Conservation (phyloP, 1,140 invertebrate species). For the Aphaenogaster ashmeadi region DNA sequence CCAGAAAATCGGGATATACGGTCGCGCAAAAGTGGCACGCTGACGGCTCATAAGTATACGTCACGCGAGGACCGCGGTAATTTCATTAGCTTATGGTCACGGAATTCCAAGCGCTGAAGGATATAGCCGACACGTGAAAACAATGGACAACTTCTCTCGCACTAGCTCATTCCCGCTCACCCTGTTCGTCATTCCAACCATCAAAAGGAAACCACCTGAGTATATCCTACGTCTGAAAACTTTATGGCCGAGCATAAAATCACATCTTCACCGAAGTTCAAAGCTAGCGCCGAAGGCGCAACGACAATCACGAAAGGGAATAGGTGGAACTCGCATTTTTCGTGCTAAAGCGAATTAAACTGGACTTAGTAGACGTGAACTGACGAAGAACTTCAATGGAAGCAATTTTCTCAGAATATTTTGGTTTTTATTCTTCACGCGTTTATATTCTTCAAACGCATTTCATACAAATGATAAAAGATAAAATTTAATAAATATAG, state of each 20-base stretch:
- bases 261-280: slow-evolving; percentile 1
- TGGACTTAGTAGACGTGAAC: background rate
- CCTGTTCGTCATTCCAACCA: slow-evolving; percentile 26
- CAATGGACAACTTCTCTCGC: slow-evolving; percentile 45
- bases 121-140: slow-evolving; percentile 48
- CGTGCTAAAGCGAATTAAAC: background rate
- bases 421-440: background rate
- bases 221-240: slow-evolving; percentile 43
- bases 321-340: background rate
- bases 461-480: background rate
- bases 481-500: background rate
- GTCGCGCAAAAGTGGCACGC: slow-evolving; percentile 10
- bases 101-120: slow-evolving; percentile 50
- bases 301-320: background rate
- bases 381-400: background rate
- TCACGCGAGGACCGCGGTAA: slow-evolving; percentile 56
- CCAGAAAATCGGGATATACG: slow-evolving; percentile 32
- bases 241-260: slow-evolving; percentile 38
- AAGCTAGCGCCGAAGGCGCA: background rate
- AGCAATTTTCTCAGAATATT: background rate
- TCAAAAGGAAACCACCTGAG: slow-evolving; percentile 55
- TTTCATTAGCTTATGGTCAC: slow-evolving; percentile 65
- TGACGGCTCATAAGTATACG: slow-evolving; percentile 22
- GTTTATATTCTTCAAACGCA: background rate
- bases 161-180: slow-evolving; percentile 1